Base-by-base conservation (phyloP, 92 coral and sea anemone genomes). In the Parazoanthus atlanticus region DNA sequence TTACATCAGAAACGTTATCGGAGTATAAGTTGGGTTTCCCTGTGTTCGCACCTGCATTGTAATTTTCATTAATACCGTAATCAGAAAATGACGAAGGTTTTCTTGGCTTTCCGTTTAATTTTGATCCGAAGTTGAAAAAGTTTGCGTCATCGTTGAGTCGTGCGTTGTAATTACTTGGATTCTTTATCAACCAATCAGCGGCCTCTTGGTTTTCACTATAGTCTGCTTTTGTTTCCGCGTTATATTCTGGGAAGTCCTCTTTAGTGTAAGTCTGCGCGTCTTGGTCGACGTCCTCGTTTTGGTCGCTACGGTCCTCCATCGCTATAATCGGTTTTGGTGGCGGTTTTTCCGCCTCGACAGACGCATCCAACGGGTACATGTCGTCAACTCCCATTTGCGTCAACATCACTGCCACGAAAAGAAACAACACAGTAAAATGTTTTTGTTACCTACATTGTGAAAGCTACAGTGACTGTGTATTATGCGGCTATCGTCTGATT, bases 201-300 rank as follows among this genome's bases (percentile, higher is more conserved):
- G 98, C 98, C 74, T 95, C 98, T 84, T 95, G 91, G 90, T 95
- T 95, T 26, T 92, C 93, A 71, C 84, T 74, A 65, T 84, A 95
- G 47, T 95, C 95, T 28, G 96, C 98, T 80, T 92, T 93, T 16
- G 98, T 95, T 88, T 95, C 98, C 72, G 88, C 49, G 54, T 79
- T 88, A 56, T 95, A 95, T 78, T 95, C 98, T 26, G 98, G 98
- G 73, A 92, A 93, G 78, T 93, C 90, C 56, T 89, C 89, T 80
- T 90, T 86, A 76, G 28, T 87, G 65, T 85, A 77, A 21, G 81
- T 33, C 36, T 56, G 80, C 26, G 33, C 71, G 26, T 91, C 94
- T 30, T 89, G 71, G 41, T 86, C 86, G 15, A 49, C 66, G 43
- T 82, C 54, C 36, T 85, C 47, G n/a, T 79, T 69, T 81, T 74